Base-by-base conservation (phyloP, 2,888 invertebrate genomes). In the Brachylomia viminalis region DNA sequence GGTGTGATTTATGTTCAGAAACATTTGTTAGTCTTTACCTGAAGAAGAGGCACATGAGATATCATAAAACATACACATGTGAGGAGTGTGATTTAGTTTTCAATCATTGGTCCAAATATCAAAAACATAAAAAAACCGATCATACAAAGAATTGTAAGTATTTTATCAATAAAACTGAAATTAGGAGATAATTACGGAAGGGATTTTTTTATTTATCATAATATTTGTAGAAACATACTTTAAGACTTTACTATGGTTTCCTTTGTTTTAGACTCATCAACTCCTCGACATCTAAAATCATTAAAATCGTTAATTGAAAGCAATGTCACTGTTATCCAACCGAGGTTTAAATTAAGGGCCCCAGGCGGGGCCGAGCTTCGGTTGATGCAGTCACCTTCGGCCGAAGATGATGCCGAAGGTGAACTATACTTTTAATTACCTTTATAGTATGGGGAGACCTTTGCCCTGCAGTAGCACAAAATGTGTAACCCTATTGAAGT, bases 1-100 rank as follows among this genome's bases (percentile, higher is more conserved):
- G 97, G 33, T 98, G 98, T 89, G 92, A 95, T 8, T 91, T 95
- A 33, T 98, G 98, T 84, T 82, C 90, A 1, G 95, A 94, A 80
- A 94, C 94, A 30, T 97, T 97, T 90, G 89, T 94, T 4, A 95
- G 93, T 67, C 87, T 95, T 15, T 92, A 91, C 87, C 96, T 96
- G 20, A 95, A 96, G 72, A 96, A 95, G 54, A 95, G 93, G 62
- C 97, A 97, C 78, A 91, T 95, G 90, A 89, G 91, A 72, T 91
- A 89, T 23, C 97, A 96, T 70, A 96, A 97, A 86, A 93, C 91
- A 0, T 97, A 97, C 84, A 92, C 90, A 38, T 97, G 97, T 84
- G 90, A 93, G 20, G 91, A 94, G 17, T 98, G 98, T 87, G 83
- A 92, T 0, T 87, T 92, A 67, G 91, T 91, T 68, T 97, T 97